Conservation (phyloP, 2,113 vertebrate species). For the Lophius piscatorius region DNA sequence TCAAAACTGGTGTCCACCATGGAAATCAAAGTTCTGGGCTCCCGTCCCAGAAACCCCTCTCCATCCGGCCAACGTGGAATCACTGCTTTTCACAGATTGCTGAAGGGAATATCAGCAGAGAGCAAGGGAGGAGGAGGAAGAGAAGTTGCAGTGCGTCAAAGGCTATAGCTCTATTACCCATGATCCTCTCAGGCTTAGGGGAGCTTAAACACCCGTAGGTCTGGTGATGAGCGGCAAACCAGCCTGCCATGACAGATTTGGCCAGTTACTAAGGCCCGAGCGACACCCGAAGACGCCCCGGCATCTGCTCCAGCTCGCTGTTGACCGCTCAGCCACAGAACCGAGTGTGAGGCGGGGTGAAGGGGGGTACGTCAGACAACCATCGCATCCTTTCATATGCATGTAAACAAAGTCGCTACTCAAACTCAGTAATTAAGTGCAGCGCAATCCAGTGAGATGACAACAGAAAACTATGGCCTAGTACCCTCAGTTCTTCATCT, state of each 20-base stretch:
- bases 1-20: constrained; percentile 44
- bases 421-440: constrained; percentile 66
- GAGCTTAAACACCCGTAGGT: constrained; percentile 71
- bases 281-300: constrained; percentile 23
- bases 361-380: constrained; percentile 46
- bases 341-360: constrained; percentile 24
- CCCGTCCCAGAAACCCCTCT: constrained; percentile 48
- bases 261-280: constrained; percentile 33
- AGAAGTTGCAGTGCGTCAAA: constrained; percentile 72
- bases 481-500: constrained; percentile 65
- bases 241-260: constrained; percentile 62
- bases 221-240: constrained; percentile 52
- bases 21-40: constrained; percentile 57
- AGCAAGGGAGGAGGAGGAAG: constrained; percentile 13
- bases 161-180: constrained; percentile 73
- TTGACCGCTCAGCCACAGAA: constrained; percentile 25
- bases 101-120: constrained; percentile 58
- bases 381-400: constrained; percentile 61
- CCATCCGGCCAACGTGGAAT: constrained; percentile 60
- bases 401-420: constrained; percentile 78
- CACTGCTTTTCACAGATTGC: constrained; percentile 66
- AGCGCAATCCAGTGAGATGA: constrained; percentile 72
- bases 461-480: constrained; percentile 56
- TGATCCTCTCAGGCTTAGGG: constrained; percentile 72
- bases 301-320: constrained; percentile 39